Evolutionary conservation across 2,797 vertebrate species (phyloP).

Genomic region (Paratrypauchen microcephalus): DNA sequence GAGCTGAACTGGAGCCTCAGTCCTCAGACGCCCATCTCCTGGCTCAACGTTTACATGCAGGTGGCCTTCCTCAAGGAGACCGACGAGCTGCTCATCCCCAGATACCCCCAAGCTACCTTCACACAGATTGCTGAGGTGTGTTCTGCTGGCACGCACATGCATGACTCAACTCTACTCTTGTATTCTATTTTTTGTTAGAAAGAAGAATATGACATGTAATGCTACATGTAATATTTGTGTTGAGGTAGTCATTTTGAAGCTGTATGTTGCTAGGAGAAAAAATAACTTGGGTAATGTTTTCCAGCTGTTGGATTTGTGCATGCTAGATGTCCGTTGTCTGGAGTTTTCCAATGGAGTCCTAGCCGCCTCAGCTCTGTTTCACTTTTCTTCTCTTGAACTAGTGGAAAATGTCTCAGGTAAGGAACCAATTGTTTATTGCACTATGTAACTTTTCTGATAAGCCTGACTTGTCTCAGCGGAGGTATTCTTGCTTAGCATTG

Average conservation of each 20-base stretch:
- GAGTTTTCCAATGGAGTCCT: slow-evolving; percentile 89
- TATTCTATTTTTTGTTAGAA: not conserved
- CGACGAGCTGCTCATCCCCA: slow-evolving; percentile 84
- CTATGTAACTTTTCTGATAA: no score
- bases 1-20: slow-evolving; percentile 93
- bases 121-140: slow-evolving; percentile 89
- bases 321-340: slow-evolving; percentile 88
- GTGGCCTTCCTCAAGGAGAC: slow-evolving; percentile 87
- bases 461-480: no score
- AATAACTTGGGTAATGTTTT: not conserved
- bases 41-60: slow-evolving; percentile 97
- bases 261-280: slow-evolving; percentile 3
- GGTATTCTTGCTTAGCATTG: no score
- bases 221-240: not conserved
- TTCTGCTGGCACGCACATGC: not conserved
- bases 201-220: not conserved
- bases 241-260: not conserved
- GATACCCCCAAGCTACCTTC: slow-evolving; percentile 90
- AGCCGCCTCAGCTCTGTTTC: slow-evolving; percentile 93
- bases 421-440: no score
- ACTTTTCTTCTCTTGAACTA: slow-evolving; percentile 91
- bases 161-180: not conserved
- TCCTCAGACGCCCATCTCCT: slow-evolving; percentile 91
- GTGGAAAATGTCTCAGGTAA: slow-evolving; percentile 92
- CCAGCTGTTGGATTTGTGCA: slow-evolving; percentile 90